Evolutionary conservation across 2,797 vertebrate genomes (phyloP).

Genomic region (Acanthornis magna): DNA sequence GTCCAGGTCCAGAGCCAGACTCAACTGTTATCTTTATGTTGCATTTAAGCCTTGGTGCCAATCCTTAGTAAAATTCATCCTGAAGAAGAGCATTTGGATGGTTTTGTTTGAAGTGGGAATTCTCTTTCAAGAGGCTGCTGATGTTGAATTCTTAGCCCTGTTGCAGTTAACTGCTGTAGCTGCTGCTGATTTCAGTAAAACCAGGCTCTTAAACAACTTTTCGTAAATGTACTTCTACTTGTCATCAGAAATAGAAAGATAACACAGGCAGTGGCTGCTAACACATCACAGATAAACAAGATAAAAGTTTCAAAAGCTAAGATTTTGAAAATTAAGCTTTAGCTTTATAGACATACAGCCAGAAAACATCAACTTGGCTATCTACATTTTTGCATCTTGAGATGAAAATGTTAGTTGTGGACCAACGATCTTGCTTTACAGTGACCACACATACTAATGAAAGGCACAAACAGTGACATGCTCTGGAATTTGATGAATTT

Average conservation of each 20-base stretch:
- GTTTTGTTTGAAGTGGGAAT: background rate
- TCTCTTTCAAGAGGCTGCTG: background rate
- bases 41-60: background rate
- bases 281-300: background rate
- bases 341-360: background rate
- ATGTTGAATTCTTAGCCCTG: background rate
- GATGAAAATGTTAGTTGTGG: background rate
- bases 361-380: background rate
- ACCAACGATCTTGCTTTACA: background rate
- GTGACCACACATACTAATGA: background rate
- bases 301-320: background rate
- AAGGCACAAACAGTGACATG: background rate
- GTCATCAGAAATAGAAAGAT: background rate
- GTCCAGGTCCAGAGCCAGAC: background rate
- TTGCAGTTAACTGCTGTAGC: background rate
- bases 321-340: background rate
- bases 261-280: background rate
- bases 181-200: background rate
- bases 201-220: background rate
- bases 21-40: background rate
- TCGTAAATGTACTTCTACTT: background rate
- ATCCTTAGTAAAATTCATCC: background rate
- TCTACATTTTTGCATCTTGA: background rate
- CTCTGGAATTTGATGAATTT: background rate
- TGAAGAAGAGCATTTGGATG: background rate